Evolutionary conservation across 2,113 vertebrate genomes (phyloP).

Genomic region (Corydoras sp.): DNA sequence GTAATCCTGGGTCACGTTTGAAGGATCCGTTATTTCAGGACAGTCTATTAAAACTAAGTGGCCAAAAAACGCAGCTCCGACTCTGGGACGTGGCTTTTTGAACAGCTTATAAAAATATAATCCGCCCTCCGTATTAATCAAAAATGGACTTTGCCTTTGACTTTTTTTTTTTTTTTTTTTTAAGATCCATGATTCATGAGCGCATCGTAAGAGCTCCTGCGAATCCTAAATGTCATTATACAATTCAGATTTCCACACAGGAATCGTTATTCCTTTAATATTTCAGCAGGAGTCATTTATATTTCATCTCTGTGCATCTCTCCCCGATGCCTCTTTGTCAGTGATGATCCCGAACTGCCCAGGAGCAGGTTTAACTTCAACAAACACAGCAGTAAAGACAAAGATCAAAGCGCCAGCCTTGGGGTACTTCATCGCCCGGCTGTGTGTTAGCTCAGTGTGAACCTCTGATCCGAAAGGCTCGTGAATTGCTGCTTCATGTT

Average conservation of each 20-base stretch:
- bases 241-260: background rate
- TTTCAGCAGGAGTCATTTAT: conserved; percentile 41
- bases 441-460: conserved; percentile 51
- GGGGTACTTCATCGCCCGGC: conserved; percentile 47
- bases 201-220: background rate
- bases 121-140: background rate
- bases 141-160: conserved; percentile 10
- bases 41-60: too few species aligned
- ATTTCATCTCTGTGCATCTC: conserved; percentile 35
- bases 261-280: conserved; percentile 35
- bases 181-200: conserved; percentile 30
- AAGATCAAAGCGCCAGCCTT: conserved; percentile 58
- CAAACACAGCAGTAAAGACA: conserved; percentile 54
- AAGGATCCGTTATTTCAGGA: too few species aligned
- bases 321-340: conserved; percentile 14
- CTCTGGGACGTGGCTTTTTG: too few species aligned
- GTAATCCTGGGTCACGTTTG: too few species aligned
- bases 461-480: conserved; percentile 10
- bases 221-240: conserved; percentile 24
- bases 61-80: too few species aligned
- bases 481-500: background rate
- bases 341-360: conserved; percentile 25
- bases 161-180: conserved; percentile 2
- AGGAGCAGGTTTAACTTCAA: conserved; percentile 36
- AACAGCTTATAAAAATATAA: background rate